Evolutionary conservation across 30 jellyfish, hydroid and myxozoan species (phyloP), one percentile per base, ranked within the genome.

Genomic region (Aurelia coerulea): DNA sequence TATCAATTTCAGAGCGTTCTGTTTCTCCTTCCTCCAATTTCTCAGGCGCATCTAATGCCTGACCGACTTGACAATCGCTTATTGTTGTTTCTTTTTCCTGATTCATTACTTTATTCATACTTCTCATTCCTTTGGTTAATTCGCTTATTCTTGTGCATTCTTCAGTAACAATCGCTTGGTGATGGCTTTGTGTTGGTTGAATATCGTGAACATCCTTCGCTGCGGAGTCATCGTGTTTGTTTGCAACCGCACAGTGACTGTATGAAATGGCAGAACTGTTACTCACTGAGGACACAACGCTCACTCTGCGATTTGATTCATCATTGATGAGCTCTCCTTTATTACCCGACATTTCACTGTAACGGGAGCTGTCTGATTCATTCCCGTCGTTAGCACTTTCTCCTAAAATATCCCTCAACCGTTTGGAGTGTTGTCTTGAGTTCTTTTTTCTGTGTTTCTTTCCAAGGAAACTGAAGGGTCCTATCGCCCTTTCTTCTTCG

Each of bases 71-170:
- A 75, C 78, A 63, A 42, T 73, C 62, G 58, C 4, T 16, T 11
- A 33, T 79, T 29, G 76, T 62, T 23, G 64, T 63, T 8, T 67
- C 65, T 12, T 75, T 74, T 82, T 84, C 33, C 29, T 35, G 6
- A 39, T 50, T 23, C 76, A 58, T 59, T 51, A 74, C 53, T 41
- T 46, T 78, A 84, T 73, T 84, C 93, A 84, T 84, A 16, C 31
- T 46, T 50, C 42, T 79, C 79, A 84, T 84, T 84, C 93, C 85
- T 73, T 84, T 68, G 88, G 93, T 84, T 73, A 84, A 42, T 32
- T 84, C 84, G 46, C 23, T 58, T 74, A 84, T 84, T 42, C 83
- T 52, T 14, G 49, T 5, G 88, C 93, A 84, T 84, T 84, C 93
- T 74, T 84, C 83, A 33, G 52, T 23, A 65, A 84, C 81, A 84